phyloP scores from a whole-genome alignment of 2,888 invertebrate species.

The Tinea semifulvella region DNA sequence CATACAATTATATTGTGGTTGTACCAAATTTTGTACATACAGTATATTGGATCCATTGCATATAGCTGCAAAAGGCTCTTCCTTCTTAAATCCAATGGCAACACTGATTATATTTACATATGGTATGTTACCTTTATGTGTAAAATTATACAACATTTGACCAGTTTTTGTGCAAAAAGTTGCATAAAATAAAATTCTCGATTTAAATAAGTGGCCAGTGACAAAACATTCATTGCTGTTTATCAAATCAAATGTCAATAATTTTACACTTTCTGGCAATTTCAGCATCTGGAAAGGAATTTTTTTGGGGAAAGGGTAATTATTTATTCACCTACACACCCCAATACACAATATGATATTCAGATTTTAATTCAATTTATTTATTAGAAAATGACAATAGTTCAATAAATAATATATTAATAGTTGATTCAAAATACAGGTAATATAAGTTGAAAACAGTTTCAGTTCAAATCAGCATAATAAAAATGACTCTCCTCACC shows the following conservation, averaged over 20 bases:
- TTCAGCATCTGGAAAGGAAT: conserved; percentile 41
- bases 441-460: too few species aligned
- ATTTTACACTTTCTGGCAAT: conserved; percentile 27
- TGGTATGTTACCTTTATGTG: conserved; percentile 19
- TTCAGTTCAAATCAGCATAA: too few species aligned
- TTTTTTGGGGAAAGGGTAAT: too few species aligned
- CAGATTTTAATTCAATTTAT: too few species aligned
- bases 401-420: too few species aligned
- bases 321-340: too few species aligned
- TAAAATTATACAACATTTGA: conserved; percentile 30
- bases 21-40: conserved; percentile 42
- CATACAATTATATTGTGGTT: conserved; percentile 30
- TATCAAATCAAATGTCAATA: conserved; percentile 47
- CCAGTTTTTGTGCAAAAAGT: conserved; percentile 41
- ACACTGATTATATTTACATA: conserved; percentile 35
- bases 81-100: conserved; percentile 44
- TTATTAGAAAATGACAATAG: too few species aligned
- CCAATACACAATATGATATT: too few species aligned
- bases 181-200: conserved; percentile 25
- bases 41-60: conserved; percentile 43
- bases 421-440: too few species aligned
- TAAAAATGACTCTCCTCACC: too few species aligned
- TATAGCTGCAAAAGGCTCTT: conserved; percentile 47
- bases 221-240: conserved; percentile 46
- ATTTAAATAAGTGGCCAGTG: conserved; percentile 23